Conservation (phyloP, 2,888 invertebrate genomes). For the Nasonia oneida region DNA sequence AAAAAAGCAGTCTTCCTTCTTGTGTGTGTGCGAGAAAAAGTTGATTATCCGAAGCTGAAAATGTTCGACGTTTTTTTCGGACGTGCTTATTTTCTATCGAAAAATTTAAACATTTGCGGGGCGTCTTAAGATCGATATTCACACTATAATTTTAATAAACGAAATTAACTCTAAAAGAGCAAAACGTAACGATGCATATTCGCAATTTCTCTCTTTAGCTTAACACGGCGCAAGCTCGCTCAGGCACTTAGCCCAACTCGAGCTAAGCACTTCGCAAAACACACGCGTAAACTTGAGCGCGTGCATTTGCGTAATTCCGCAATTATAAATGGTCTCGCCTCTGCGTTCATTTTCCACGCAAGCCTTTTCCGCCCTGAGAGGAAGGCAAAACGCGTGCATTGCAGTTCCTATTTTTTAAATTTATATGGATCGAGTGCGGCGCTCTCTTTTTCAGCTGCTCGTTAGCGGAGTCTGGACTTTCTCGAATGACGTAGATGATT, state of each 20-base stretch:
- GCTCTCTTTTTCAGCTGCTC: neutral
- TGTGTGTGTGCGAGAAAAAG: neutral
- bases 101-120: too few species aligned
- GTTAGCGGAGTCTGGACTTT: neutral
- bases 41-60: neutral
- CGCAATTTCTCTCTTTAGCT: neutral
- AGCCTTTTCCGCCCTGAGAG: neutral
- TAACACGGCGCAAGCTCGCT: conserved; percentile 10
- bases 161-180: conserved; percentile 2
- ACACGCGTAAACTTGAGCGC: conserved; percentile 15
- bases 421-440: neutral
- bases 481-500: neutral
- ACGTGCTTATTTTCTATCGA: neutral
- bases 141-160: neutral
- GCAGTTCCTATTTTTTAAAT: neutral
- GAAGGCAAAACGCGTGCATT: neutral
- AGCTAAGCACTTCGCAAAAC: conserved; percentile 6
- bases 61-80: neutral
- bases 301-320: conserved; percentile 55
- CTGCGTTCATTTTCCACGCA: conserved; percentile 1
- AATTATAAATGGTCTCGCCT: conserved; percentile 44
- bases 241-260: neutral
- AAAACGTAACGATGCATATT: neutral
- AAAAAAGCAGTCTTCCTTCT: conserved; percentile 8
- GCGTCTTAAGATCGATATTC: too few species aligned